Base-by-base conservation (phyloP, 2,797 vertebrate species). In the Nyctalus aviator region DNA sequence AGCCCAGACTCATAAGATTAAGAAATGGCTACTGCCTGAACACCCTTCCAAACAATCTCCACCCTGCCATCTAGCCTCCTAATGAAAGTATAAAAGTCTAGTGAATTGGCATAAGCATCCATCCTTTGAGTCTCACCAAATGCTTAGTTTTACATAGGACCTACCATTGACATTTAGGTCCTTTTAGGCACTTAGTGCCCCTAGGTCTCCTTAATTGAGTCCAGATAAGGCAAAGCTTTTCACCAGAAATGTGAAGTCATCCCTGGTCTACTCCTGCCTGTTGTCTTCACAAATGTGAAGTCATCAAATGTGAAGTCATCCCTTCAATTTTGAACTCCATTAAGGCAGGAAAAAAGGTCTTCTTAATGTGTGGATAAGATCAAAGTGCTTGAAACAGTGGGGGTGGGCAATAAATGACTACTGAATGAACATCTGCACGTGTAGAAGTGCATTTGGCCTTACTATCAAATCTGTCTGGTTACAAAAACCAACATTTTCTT, bases 201-300 rank as follows among this genome's bases (percentile, higher is more conserved):
- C 82, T 78, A 90, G 72, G 11, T 86, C 57, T 83, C 46, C 75
- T 15, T 62, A 66, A 72, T 14, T 88, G 53, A 81, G 13, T 37
- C 30, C 59, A 91, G 20, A 59, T 90, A 90, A 92, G 44, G 50
- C 57, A 95, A 95, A 92, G 37, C 11, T 68, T 64, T 85, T 89
- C 75, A 77, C 64, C 27, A 81, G 53, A 81, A 84, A 93, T 77
- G 55, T 90, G 50, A 94, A 95, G 71, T 18, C 76, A 87, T n/a
- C 23, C n/a, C n/a, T n/a, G n/a, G n/a, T n/a, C n/a, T n/a, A n/a
- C n/a, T n/a, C n/a, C n/a, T n/a, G n/a, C n/a, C n/a, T n/a, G n/a
- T n/a, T n/a, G n/a, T n/a, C n/a, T n/a, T n/a, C n/a, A n/a, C n/a
- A 81, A 84, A 93, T 77, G 55, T 90, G 50, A 94, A 95, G 71